Conservation (phyloP, 2,113 vertebrate species). For the Eubucco bourcierii region DNA sequence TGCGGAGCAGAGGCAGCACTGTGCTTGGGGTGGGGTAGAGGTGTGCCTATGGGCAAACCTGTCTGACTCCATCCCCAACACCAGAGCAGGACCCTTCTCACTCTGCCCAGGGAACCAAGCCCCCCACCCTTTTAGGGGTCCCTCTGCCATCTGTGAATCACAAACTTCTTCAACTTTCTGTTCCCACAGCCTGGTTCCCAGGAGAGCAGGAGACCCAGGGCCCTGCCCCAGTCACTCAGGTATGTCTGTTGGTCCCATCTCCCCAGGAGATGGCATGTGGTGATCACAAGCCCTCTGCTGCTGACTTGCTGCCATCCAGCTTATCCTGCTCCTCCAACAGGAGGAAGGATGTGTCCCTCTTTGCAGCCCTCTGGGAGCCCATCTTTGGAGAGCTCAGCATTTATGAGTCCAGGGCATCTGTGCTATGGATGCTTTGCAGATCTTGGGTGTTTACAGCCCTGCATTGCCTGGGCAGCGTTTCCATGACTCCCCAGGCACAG, state of each 20-base stretch:
- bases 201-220: not conserved
- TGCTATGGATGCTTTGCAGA: not conserved
- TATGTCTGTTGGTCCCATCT: slow-evolving; percentile 16
- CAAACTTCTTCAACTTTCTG: slow-evolving; percentile 28
- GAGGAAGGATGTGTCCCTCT: not conserved
- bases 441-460: not conserved
- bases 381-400: not conserved
- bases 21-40: not conserved
- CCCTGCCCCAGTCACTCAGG: slow-evolving; percentile 69
- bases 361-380: not conserved
- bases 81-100: not conserved
- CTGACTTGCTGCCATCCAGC: not conserved
- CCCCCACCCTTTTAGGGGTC: not conserved
- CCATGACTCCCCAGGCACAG: not conserved
- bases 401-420: not conserved
- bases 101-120: not conserved
- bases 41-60: not conserved
- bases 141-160: not conserved
- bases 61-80: not conserved
- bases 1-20: not conserved
- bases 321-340: not conserved
- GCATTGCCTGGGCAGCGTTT: not conserved
- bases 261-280: not conserved
- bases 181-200: not conserved
- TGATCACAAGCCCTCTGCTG: not conserved